Percentiles rank a stretch among this genome's conserved stretches.
These are phyloP conservation scores for Acrossocheilus wenchowensis DNA, from an alignment of 2,797 vertebrate genomes.

Conservation along the genomic window DNA sequence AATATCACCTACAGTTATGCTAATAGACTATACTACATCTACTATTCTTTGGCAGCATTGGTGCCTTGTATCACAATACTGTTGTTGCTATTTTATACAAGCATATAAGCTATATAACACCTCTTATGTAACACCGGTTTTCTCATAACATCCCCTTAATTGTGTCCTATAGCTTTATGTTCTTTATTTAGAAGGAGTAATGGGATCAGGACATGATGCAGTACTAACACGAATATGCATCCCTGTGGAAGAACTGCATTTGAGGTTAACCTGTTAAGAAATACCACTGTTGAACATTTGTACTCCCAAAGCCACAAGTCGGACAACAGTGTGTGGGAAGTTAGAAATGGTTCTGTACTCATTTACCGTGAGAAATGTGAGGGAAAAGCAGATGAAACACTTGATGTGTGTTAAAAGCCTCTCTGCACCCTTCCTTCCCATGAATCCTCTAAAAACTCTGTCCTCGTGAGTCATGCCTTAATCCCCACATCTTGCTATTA, in stretches of 20 bases:
- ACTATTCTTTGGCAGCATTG: background rate
- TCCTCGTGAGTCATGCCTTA: conserved; percentile 2
- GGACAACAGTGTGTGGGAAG: background rate
- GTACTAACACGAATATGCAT: background rate
- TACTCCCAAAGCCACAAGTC: background rate
- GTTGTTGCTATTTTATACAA: background rate
- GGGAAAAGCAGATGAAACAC: background rate
- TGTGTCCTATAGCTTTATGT: background rate
- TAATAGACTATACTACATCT: background rate
- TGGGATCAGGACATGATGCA: background rate
- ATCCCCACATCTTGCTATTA: background rate
- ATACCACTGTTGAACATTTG: conserved; percentile 5
- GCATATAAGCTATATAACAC: background rate
- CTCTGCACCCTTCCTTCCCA: background rate
- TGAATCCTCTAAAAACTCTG: background rate
- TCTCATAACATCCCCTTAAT: background rate
- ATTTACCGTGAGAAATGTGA: background rate
- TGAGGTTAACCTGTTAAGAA: background rate
- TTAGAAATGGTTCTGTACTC: background rate
- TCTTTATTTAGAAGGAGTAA: background rate
- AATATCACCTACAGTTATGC: conserved; percentile 26
- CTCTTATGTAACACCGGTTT: background rate
- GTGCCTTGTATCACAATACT: background rate
- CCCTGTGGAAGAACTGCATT: background rate
- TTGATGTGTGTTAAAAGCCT: background rate